Base-by-base conservation (phyloP, 2,113 vertebrate genomes). In the Erinaceus europaeus region DNA sequence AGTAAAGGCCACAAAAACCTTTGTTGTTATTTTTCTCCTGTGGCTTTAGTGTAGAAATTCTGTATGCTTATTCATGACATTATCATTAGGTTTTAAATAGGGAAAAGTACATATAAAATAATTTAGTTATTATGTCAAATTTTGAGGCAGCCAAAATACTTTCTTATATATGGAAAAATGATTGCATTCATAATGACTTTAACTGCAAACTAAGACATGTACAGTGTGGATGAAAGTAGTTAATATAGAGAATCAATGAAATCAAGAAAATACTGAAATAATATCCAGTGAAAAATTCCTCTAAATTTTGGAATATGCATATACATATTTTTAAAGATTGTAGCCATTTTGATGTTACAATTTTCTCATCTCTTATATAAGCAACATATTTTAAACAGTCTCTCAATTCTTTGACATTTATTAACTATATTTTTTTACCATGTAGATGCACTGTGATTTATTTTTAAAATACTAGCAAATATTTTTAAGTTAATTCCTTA, bases 241-340 rank as follows among this genome's bases (percentile, higher is more conserved):
- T 25, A 83, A n/a, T n/a, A n/a, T n/a, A n/a, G n/a, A n/a, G n/a
- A 86, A 82, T 36, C 20, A 61, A 84, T 67, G 27, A 53, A 69
- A 87, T 79, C 29, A 46, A 92, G 90, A 86, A 59, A 71, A 5
- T n/a, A 29, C 5, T 78, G 67, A 91, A 79, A 48, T 87, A 12
- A 25, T 73, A 55, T 10, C 1, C 1, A 55, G 42, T 11, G 34
- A 68, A 89, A 57, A 46, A 57, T 32, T n/a, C 59, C 48, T 46
- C 64, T 4, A 46, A 18, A 27, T 61, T 92, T 82, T 93, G 72
- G 27, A 67, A 29, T 72, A 72, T 27, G 64, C 5, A 46, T 42
- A 7, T 46, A 25, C 36, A 76, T 61, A n/a, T 34, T 38, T 80
- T 12, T 68, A 55, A 74, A 50, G 36, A 44, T 71, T 74, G 34